Percentiles rank a stretch among this genome's conserved stretches.
These are phyloP conservation scores for Napeogenes inachia DNA, from an alignment of 2,888 invertebrate species.

Conservation along the genomic window DNA sequence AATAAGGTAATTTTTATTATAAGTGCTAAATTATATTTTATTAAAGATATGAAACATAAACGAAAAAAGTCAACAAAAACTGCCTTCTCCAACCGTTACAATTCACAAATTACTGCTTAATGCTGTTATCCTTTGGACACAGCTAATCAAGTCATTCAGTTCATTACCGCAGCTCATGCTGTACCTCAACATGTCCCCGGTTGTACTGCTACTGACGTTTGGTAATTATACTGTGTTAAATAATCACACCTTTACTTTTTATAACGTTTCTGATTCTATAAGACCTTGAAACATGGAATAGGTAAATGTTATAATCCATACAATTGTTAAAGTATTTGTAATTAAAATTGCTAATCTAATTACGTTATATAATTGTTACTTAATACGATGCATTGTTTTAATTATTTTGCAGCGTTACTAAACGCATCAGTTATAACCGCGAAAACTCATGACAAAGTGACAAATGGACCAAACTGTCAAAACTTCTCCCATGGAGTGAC, in stretches of 20 bases:
- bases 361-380: slow-evolving; percentile 3
- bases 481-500: slow-evolving; percentile 53
- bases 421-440: slow-evolving; percentile 30
- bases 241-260: too few relatives aligned
- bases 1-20: too few relatives aligned
- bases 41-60: slow-evolving; percentile 5
- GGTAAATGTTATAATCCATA: too few relatives aligned
- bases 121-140: slow-evolving; percentile 45
- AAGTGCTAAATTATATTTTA: background rate
- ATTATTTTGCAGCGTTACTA: slow-evolving; percentile 29
- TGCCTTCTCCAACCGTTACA: slow-evolving; percentile 39
- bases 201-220: slow-evolving; percentile 41
- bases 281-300: too few relatives aligned
- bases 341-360: background rate
- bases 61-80: slow-evolving; percentile 2
- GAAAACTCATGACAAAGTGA: slow-evolving; percentile 39
- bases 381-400: background rate
- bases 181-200: slow-evolving; percentile 44
- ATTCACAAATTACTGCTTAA: slow-evolving; percentile 34
- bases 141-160: slow-evolving; percentile 56
- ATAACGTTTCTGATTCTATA: too few relatives aligned
- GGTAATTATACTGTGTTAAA: slow-evolving; percentile 38
- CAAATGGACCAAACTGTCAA: slow-evolving; percentile 45
- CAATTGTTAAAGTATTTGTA: too few relatives aligned
- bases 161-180: slow-evolving; percentile 48